phyloP scores from a whole-genome alignment of 2,797 vertebrate genomes.

The Halcyon smyrnensis region DNA sequence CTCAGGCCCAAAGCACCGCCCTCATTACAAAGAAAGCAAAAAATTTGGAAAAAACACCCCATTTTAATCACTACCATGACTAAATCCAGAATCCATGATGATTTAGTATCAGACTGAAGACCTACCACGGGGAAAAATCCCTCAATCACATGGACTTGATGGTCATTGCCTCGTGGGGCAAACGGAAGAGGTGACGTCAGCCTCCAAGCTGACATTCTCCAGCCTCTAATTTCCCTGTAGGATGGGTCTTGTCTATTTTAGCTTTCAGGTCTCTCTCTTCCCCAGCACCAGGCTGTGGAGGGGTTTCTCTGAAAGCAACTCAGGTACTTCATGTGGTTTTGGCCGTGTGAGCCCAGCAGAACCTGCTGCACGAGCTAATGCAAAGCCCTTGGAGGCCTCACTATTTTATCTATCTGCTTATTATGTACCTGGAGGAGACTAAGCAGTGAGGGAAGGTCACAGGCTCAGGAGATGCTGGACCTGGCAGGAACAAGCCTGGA shows the following conservation, averaged over 20 bases:
- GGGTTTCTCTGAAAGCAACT: background rate
- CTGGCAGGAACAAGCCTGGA: background rate
- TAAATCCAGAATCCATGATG: background rate
- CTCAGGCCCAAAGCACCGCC: background rate
- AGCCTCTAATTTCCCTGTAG: background rate
- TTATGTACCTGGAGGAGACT: background rate
- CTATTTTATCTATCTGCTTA: background rate
- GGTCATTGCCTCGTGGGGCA: accelerated
- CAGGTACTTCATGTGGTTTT: background rate
- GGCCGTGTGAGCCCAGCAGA: accelerated
- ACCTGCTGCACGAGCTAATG: background rate
- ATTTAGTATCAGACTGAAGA: background rate
- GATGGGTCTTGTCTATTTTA: background rate
- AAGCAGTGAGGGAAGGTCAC: background rate
- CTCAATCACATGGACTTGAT: accelerated
- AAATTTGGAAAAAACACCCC: background rate
- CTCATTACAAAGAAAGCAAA: accelerated
- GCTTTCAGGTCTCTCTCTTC: background rate
- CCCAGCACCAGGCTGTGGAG: background rate
- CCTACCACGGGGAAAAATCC: background rate
- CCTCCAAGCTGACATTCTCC: background rate
- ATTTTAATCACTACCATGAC: background rate
- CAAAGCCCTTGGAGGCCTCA: background rate
- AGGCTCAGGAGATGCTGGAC: background rate
- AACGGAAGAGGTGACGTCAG: accelerated